These are phyloP conservation scores for Propsilocerus akamusi DNA, from an alignment of 1,140 invertebrate genomes.

Conservation along the genomic window DNA sequence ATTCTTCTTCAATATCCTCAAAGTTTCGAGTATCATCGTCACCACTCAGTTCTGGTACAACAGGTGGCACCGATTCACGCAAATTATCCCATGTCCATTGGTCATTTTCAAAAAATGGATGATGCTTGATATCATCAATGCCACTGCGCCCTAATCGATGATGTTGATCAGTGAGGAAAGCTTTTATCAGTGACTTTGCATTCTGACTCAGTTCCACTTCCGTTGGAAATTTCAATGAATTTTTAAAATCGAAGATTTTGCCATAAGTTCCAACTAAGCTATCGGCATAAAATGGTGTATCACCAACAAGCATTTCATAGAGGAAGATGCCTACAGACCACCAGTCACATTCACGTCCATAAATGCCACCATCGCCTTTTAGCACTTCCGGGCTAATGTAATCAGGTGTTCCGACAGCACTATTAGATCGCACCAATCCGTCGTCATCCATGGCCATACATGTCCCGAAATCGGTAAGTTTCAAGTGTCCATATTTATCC, in stretches of 20 bases:
- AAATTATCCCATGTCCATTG: conserved; percentile 97
- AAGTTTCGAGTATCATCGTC: conserved; percentile 99
- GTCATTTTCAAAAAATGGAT: conserved; percentile 92
- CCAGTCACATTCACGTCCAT: conserved; percentile 96
- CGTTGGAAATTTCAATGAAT: conserved; percentile 84
- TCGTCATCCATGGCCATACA: conserved; percentile 97
- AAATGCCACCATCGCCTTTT: conserved; percentile 92
- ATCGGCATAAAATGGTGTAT: conserved; percentile 97
- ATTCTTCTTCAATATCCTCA: conserved; percentile 90
- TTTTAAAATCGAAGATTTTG: conserved; percentile 98
- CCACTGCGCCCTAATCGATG: conserved; percentile 83
- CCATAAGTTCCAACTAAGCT: conserved; percentile 95
- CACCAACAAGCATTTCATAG: conserved; percentile 98
- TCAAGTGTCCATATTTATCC: conserved; percentile 87
- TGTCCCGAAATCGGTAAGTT: conserved; percentile 97
- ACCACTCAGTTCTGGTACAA: conserved; percentile 83
- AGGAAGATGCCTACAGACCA: conserved; percentile 98
- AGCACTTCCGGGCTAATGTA: conserved; percentile 98
- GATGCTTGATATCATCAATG: conserved; percentile 85
- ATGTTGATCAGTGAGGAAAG: conserved; percentile 83
- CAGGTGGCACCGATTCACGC: conserved; percentile 81
- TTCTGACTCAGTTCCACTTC: conserved; percentile 83
- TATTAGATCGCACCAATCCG: conserved; percentile 87
- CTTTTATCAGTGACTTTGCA: conserved; percentile 84
- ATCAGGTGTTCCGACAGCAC: conserved; percentile 90